Base-by-base conservation (phyloP, 2,797 vertebrate species). In the Dermochelys coriacea region DNA sequence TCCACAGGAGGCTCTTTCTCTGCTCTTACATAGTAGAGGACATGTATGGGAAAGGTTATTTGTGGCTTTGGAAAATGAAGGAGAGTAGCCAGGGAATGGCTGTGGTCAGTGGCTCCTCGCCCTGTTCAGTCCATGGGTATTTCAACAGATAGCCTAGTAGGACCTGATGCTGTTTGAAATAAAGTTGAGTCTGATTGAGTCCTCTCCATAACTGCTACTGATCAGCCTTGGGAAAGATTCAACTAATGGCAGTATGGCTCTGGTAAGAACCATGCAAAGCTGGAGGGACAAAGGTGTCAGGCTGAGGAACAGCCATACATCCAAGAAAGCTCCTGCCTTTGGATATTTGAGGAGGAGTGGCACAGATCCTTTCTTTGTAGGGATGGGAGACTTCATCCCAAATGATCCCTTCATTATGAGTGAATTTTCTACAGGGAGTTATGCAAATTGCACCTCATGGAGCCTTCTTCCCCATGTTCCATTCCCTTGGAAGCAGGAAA, bases 381-480 rank as follows among this genome's bases (percentile, higher is more conserved):
- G 25, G 74, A 8, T n/a, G 5, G 45, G 12, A 15, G 12, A 55
- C 1, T 11, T 90, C 52, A 81, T 84, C 74, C n/a, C 51, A 45
- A 80, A 8, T 82, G 37, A 61, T 2, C 5, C 54, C 37, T 61
- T 1, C 4, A 64, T 88, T 82, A 49, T 19, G 77, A 87, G 2
- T 19, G 5, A 89, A 91, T 84, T 57, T 81, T 82, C 21, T 55
- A 3, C 11, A 79, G 68, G 75, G 68, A 90, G 0, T 18, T 50
- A 2, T 45, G 7, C 1, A 61, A 1, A 14, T 3, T 31, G 7
- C 8, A 51, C 12, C 2, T 74, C 1, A 4, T 1, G 0, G 45
- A 12, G 77, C 84, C 21, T 87, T 84, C 14, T 5, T 15, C 84
- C 88, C 71, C 41, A 47, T 87, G 2, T 1, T 7, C 23, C 6